These are phyloP conservation scores for Heliothis peltigera DNA, from an alignment of 2,888 invertebrate species.

Conservation along the genomic window DNA sequence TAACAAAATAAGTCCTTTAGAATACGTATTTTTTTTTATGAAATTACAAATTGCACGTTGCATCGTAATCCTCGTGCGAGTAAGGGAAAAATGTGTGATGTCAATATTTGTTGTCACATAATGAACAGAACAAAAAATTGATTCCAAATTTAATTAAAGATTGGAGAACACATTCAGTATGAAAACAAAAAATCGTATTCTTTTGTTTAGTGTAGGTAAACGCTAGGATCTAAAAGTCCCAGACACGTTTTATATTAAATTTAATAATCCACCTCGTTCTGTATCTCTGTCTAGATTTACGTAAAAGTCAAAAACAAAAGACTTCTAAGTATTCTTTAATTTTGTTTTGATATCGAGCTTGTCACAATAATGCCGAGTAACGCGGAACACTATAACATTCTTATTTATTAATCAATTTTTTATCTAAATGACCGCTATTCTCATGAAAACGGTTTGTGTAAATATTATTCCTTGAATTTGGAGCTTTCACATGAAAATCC, in stretches of 20 bases:
- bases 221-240: slow-evolving; percentile 17
- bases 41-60: too few relatives aligned
- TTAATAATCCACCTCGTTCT: slow-evolving; percentile 28
- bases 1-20: too few relatives aligned
- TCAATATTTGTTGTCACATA: too few relatives aligned
- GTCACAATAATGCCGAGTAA: slow-evolving; percentile 11
- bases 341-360: slow-evolving; percentile 14
- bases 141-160: neutral
- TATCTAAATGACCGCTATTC: slow-evolving; percentile 11
- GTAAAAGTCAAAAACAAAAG: slow-evolving; percentile 28
- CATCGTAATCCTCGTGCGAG: neutral
- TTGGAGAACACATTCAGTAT: slow-evolving; percentile 1
- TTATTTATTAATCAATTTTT: slow-evolving; percentile 32
- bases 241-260: slow-evolving; percentile 34
- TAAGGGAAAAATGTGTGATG: neutral
- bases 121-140: neutral
- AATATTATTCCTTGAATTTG: slow-evolving; percentile 26
- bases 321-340: slow-evolving; percentile 19
- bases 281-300: slow-evolving; percentile 24
- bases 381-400: slow-evolving; percentile 17
- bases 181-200: slow-evolving; percentile 21
- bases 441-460: slow-evolving; percentile 34
- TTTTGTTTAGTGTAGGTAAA: slow-evolving; percentile 36
- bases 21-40: too few relatives aligned
- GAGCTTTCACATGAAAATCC: slow-evolving; percentile 29